These are phyloP conservation scores for Conus ventricosus DNA, from an alignment of 1,140 invertebrate species.

Conservation along the genomic window DNA sequence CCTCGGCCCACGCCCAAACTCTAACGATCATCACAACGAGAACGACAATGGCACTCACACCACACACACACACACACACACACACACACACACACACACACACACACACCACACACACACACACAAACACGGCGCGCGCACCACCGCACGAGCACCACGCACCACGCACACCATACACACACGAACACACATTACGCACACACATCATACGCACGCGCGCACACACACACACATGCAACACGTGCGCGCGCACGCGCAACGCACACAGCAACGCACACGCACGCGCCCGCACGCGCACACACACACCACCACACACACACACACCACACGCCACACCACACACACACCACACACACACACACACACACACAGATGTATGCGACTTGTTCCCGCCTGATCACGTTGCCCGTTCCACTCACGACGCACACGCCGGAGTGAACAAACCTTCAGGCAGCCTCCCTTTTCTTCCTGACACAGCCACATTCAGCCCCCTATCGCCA, in stretches of 20 bases:
- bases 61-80: conserved; percentile 18
- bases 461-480: no score
- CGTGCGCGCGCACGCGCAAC: background rate
- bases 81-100: no score
- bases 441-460: no score
- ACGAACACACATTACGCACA: conserved; percentile 1
- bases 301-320: conserved; percentile 11
- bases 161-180: background rate
- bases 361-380: no score
- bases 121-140: background rate
- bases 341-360: background rate
- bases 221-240: background rate
- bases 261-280: background rate
- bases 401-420: no score
- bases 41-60: no score
- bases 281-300: background rate
- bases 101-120: background rate
- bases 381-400: no score
- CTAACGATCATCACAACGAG: no score
- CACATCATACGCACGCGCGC: background rate
- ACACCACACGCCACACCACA: background rate
- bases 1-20: no score
- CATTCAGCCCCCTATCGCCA: no score
- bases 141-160: background rate
- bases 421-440: no score